Evolutionary conservation across 2,113 vertebrate species (phyloP), one percentile per base, ranked within the genome.

Genomic region (Polypterus senegalus): DNA sequence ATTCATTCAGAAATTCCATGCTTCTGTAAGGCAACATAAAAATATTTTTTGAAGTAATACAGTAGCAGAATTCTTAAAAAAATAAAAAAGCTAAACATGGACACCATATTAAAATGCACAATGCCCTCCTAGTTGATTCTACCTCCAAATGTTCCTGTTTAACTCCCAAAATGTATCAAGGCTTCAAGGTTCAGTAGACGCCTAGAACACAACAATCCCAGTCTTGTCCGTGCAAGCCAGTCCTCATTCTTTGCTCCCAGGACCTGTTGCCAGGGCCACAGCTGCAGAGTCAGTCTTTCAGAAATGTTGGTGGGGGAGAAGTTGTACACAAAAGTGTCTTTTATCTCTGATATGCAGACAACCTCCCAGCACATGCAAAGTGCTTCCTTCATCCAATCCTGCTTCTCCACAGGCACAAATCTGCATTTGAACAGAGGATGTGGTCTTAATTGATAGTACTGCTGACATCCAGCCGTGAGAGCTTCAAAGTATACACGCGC

Each of bases 231-330:
- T 76, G 69, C 72, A 74, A 74, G 60, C 56, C 60, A 79, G 83
- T 77, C 76, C 74, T 75, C 74, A 71, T 87, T 89, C 79, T 79
- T 78, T 51, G 55, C 66, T 73, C 69, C 53, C 49, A 60, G 58
- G 65, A 55, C 68, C 69, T 67, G 81, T 83, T 85, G 77, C 84
- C 69, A 80, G 66, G 78, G 79, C 1, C 82, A 83, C 86, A 84
- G 86, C 82, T 84, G 82, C 73, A 71, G 43, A 52, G 74, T 64
- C 66, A 73, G 66, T 65, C 80, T 70, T 73, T 65, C 65, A 55
- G 70, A 75, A 78, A 78, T 61, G 44, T 67, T 61, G 61, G 69
- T 71, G 69, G 67, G 62, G 68, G 71, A 66, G 61, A 3, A 69
- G 67, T 46, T 52, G 8, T 46, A 44, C 67, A 85, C 79, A 84